Conservation (phyloP, 2,888 invertebrate species). For the Tineola bisselliella region DNA sequence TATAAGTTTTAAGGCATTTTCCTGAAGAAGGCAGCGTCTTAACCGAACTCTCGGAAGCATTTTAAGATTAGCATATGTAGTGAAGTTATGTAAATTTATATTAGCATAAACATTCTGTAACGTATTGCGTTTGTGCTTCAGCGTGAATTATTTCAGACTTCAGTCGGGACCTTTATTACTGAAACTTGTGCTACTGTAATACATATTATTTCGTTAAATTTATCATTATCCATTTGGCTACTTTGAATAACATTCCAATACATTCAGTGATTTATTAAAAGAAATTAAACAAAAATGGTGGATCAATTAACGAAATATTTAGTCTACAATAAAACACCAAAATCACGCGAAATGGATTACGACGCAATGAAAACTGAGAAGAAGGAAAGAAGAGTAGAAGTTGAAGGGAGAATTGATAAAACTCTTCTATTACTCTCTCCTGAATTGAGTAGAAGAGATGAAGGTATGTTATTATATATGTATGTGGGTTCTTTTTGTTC, state of each 20-base stretch:
- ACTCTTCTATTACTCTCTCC: constrained; percentile 47
- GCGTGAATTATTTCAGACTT: constrained; percentile 3
- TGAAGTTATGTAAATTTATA: constrained; percentile 30
- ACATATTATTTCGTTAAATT: background rate
- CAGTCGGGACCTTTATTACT: background rate
- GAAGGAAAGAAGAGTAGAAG: constrained; percentile 29
- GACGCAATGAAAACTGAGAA: constrained; percentile 38
- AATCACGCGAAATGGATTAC: constrained; percentile 41
- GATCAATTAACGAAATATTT: constrained; percentile 49
- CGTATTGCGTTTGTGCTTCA: constrained; percentile 19
- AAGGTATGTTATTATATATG: constrained; percentile 41
- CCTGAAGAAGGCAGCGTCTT: background rate
- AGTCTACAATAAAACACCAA: constrained; percentile 53
- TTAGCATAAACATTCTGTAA: constrained; percentile 41
- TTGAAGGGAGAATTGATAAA: constrained; percentile 31
- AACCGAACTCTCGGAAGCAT: constrained; percentile 8
- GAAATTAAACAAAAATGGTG: constrained; percentile 21
- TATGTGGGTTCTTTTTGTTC: no score
- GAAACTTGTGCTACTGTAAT: background rate
- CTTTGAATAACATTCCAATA: background rate
- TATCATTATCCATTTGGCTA: background rate
- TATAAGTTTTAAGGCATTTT: background rate
- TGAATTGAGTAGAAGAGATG: constrained; percentile 34
- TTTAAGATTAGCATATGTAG: constrained; percentile 22
- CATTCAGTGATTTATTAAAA: no score